A percentile compares a stretch with the other conserved stretches of the same genome.
Conservation (phyloP, 2,797 vertebrate genomes). For the Eulemur mongoz region DNA sequence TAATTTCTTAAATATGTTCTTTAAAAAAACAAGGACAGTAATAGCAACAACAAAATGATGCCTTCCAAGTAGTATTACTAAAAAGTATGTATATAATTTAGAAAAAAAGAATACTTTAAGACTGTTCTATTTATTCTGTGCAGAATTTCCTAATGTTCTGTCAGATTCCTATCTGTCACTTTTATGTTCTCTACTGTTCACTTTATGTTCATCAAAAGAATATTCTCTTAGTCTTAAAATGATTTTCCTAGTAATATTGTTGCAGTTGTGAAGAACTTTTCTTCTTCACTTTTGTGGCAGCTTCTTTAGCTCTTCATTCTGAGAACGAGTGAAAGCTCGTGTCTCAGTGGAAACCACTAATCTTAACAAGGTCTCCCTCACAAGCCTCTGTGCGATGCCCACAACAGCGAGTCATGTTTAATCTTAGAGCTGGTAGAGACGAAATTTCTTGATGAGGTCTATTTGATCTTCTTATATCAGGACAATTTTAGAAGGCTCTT, state of each 20-base stretch:
- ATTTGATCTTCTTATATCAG: neutral
- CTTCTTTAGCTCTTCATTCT: constrained; percentile 89
- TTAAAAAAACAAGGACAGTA: neutral
- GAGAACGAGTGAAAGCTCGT: constrained; percentile 88
- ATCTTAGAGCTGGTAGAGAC: constrained; percentile 3
- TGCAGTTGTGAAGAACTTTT: constrained; percentile 87
- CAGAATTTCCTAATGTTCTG: constrained; percentile 86
- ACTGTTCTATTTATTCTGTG: constrained; percentile 86
- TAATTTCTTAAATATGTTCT: neutral
- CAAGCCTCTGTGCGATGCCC: constrained; percentile 89
- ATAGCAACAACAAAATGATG: neutral
- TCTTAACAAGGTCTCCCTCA: constrained; percentile 88
- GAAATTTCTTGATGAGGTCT: constrained; percentile 82
- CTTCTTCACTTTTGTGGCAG: constrained; percentile 77
- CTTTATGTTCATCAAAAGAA: constrained; percentile 36
- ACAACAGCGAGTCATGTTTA: constrained; percentile 85
- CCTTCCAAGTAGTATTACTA: neutral
- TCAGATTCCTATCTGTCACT: constrained; percentile 73
- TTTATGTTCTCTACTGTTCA: constrained; percentile 25
- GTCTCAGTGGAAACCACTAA: constrained; percentile 89
- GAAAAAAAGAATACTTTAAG: constrained; percentile 78
- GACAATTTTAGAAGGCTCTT: neutral
- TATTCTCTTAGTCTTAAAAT: constrained; percentile 68
- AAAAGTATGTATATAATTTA: neutral
- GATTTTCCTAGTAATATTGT: constrained; percentile 85